These are phyloP conservation scores for Gymnocheta viridis DNA, from an alignment of 2,888 invertebrate genomes.

Conservation along the genomic window DNA sequence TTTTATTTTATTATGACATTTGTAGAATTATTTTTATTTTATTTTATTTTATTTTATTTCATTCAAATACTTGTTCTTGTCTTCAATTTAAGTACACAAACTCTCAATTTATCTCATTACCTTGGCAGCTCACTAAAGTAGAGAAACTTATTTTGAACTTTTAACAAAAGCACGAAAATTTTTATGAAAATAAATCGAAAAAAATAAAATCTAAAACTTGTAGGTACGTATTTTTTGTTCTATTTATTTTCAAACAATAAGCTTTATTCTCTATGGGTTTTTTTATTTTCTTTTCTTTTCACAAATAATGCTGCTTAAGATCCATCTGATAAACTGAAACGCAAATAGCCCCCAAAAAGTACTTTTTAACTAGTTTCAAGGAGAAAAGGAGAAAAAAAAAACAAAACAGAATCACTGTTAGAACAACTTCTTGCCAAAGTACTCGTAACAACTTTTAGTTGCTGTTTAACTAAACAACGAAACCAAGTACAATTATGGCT, in stretches of 20 bases:
- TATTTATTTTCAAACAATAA: conserved; percentile 37
- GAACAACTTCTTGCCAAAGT: neutral
- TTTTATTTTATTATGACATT: too few species aligned
- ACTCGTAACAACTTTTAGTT: conserved; percentile 23
- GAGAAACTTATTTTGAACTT: conserved; percentile 27
- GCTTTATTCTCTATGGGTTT: neutral
- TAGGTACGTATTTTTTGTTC: conserved; percentile 42
- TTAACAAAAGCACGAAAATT: neutral
- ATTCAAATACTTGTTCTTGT: neutral
- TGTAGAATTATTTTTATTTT: neutral
- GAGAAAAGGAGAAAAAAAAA: neutral
- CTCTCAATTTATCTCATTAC: conserved; percentile 42
- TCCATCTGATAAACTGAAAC: conserved; percentile 38
- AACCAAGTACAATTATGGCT: conserved; percentile 45
- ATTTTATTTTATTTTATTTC: neutral
- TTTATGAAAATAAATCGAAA: neutral
- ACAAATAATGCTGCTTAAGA: conserved; percentile 47
- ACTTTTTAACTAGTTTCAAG: conserved; percentile 23
- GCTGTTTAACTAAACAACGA: conserved; percentile 38
- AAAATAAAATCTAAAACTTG: conserved; percentile 34
- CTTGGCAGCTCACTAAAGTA: neutral
- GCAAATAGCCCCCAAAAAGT: conserved; percentile 13
- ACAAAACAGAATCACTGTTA: neutral
- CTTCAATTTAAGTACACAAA: neutral
- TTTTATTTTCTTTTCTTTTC: neutral